Evolutionary conservation across 1,140 invertebrate species (phyloP), one percentile per base, ranked within the genome.

Genomic region (Brevipalpus yothersi): DNA sequence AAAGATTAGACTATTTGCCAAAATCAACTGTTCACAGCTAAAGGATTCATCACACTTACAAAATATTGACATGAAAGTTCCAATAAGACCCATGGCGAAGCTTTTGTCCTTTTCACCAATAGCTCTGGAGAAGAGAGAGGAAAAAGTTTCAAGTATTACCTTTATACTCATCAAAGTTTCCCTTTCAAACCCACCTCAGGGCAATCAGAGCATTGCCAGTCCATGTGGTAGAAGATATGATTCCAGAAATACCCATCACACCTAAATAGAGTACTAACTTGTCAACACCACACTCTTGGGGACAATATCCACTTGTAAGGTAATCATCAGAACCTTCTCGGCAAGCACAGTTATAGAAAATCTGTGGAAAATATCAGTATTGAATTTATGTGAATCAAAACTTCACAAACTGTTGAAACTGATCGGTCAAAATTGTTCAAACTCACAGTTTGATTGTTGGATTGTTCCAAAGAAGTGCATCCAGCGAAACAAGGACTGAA

Each of bases 401-500:
- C 10, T 53, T 11, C 10, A 21, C 43, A 45, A 45, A 45, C 43
- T 10, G n/a, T 45, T n/a, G 43, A 45, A 45, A 45, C 10, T 11
- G 10, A n/a, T 11, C 10, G n/a, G n/a, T 10, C 43, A n/a, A 31
- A 31, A 31, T 5, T 31, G 2, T 3, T 31, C 31, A 31, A 31
- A 5, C 31, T 31, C 5, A 31, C 31, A 31, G 31, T 31, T 31
- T 31, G 31, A 31, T 31, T 31, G 31, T 5, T 31, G 31, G 31
- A 31, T 31, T 31, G 31, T 31, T 31, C 31, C 5, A 5, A 31
- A 3, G 31, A 31, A 31, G 31, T 31, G 67, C 88, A 92, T 23
- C 86, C 87, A 43, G 86, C 86, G 68, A 87, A 82, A 70, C 87
- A 92, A 23, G 86, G 81, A 49, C 84, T 87, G 68, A 85, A 82